Percentiles rank a stretch among this genome's conserved stretches.
Conservation (phyloP, 2,888 invertebrate species). For the Tetragonula carbonaria region DNA sequence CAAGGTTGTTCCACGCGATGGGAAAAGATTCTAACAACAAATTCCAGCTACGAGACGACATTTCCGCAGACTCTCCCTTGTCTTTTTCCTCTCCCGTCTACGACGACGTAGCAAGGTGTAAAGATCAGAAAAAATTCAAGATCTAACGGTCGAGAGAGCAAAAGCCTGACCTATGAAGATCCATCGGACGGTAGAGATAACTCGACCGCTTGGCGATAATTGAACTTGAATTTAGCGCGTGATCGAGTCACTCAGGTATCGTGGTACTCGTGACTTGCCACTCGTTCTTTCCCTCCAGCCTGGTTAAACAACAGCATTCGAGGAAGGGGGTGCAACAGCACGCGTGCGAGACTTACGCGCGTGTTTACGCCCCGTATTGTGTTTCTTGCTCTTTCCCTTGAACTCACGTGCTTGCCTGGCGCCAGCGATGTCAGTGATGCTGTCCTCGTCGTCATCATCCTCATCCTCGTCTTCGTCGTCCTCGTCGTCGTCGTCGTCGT, state of each 20-base stretch:
- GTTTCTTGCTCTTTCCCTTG: constrained; percentile 86
- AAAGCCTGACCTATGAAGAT: background rate
- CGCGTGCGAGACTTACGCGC: constrained; percentile 72
- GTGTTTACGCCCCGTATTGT: constrained; percentile 77
- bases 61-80: background rate
- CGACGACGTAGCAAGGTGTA: background rate
- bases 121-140: too few species aligned
- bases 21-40: background rate
- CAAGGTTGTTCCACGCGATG: background rate
- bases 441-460: constrained; percentile 88
- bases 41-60: background rate
- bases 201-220: background rate
- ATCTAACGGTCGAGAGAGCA: background rate
- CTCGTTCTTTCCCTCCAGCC: constrained; percentile 37
- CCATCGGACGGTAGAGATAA: background rate
- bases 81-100: background rate
- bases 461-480: constrained; percentile 88
- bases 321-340: constrained; percentile 15
- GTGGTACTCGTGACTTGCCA: constrained; percentile 49
- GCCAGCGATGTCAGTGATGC: constrained; percentile 88
- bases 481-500: constrained; percentile 87
- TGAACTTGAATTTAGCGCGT: constrained; percentile 7
- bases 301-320: constrained; percentile 46
- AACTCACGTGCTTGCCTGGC: constrained; percentile 94
- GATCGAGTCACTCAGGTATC: constrained; percentile 10